Conservation (phyloP, 2,113 vertebrate species). For the Eulemur rufifrons region DNA sequence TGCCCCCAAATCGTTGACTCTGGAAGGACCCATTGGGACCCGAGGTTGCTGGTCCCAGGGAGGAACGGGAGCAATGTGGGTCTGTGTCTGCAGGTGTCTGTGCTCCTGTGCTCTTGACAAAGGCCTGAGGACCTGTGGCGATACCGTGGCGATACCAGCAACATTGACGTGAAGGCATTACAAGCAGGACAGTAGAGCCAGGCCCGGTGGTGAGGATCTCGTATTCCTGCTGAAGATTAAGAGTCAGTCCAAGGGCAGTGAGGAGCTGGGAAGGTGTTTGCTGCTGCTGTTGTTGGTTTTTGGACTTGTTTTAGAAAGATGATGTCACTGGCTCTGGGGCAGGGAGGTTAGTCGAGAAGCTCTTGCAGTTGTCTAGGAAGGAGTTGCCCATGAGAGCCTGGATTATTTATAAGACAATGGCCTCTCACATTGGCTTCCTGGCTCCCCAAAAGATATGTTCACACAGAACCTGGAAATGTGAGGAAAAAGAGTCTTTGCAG, state of each 20-base stretch:
- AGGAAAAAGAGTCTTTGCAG: background rate
- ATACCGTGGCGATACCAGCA: rapidly evolving
- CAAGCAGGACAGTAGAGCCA: background rate
- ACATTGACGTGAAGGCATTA: background rate
- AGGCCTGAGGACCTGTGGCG: background rate
- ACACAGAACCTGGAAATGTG: background rate
- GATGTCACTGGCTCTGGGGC: background rate
- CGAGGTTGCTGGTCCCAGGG: background rate
- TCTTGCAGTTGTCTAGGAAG: background rate
- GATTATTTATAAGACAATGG: background rate
- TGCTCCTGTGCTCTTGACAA: background rate
- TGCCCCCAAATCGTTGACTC: background rate
- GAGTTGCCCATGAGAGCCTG: background rate
- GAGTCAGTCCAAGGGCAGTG: background rate
- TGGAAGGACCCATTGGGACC: background rate
- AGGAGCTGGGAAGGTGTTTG: background rate
- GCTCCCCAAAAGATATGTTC: background rate
- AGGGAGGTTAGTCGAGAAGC: background rate
- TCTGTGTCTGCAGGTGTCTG: no score
- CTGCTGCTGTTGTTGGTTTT: background rate
- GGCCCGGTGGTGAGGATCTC: rapidly evolving
- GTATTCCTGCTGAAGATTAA: background rate
- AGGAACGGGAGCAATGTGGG: rapidly evolving
- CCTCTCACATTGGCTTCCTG: background rate
- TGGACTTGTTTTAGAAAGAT: background rate